Base-by-base conservation (phyloP, 2,797 vertebrate species). In the Podarcis lilfordi region DNA sequence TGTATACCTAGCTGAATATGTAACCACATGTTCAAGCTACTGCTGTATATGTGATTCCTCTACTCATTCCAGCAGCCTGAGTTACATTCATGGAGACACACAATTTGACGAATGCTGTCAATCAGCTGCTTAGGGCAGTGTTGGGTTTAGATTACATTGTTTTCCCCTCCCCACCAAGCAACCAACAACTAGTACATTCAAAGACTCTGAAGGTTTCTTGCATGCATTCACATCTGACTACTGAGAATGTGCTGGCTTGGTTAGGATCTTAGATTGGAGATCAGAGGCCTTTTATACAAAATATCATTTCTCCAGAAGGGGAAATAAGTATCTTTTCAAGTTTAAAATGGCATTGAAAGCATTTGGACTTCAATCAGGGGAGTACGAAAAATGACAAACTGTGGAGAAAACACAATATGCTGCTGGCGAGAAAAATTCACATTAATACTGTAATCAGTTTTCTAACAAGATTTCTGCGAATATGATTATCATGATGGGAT, bases 381-480 rank as follows among this genome's bases (percentile, higher is more conserved):
- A 93, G 92, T 94, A 92, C 0, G 81, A 85, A 88, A 90, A 89
- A 90, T 84, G 92, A 71, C 84, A 94, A 92, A 92, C 68, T 64
- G 4, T 27, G 84, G 13, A 50, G 68, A 71, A 37, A 66, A 92
- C 91, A 89, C 88, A 90, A 74, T 91, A 78, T 86, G 81, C 75
- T 88, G 75, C 82, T 92, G 76, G 80, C 90, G 88, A 90, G 88
- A 87, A 90, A 37, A 89, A 91, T 82, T 50, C 88, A 89, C 77
- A 74, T 82, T 88, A 90, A 92, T 90, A 50, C n/a, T 21, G 45
- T 55, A 50, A 50, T 78, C 5, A 2, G 27, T 78, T 50, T 78
- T 78, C 9, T 78, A 50, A 50, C 17, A 40, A 78, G 19, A 11
- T 45, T 77, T 29, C 10, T 77, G 40, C 8, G 10, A 50, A 45